A percentile compares a stretch with the other conserved stretches of the same genome.
Evolutionary conservation across 1,140 invertebrate genomes (phyloP).

Genomic region (Drosophila arawakana): DNA sequence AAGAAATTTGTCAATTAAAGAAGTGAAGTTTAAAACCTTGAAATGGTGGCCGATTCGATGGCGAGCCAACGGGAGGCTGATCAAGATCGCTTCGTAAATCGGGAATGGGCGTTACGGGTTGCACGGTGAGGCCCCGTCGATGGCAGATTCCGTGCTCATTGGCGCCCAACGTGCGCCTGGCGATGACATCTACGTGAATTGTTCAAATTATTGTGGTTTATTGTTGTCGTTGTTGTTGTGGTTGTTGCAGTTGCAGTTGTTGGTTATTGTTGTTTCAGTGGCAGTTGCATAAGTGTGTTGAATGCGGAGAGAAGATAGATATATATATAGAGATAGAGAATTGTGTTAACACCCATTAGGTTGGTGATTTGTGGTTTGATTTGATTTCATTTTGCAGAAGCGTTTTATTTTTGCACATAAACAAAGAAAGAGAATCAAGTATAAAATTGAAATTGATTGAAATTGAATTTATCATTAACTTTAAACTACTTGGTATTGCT

Average conservation of each 20-base stretch:
- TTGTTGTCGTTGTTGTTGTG: slow-evolving; percentile 29
- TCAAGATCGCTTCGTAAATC: slow-evolving; percentile 92
- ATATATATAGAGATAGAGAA: slow-evolving; percentile 37
- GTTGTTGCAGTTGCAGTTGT: slow-evolving; percentile 8
- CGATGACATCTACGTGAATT: slow-evolving; percentile 74
- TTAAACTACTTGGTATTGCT: slow-evolving; percentile 32
- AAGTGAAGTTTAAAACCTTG: slow-evolving; percentile 72
- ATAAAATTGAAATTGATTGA: slow-evolving; percentile 45
- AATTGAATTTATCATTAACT: slow-evolving; percentile 21
- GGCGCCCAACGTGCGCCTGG: slow-evolving; percentile 85
- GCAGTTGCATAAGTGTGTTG: slow-evolving; percentile 46
- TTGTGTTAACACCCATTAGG: slow-evolving; percentile 61
- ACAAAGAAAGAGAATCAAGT: slow-evolving; percentile 72
- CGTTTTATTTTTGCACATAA: slow-evolving; percentile 56
- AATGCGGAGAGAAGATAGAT: slow-evolving; percentile 19
- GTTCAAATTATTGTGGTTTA: slow-evolving; percentile 38
- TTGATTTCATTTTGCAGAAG: slow-evolving; percentile 44
- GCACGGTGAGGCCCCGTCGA: slow-evolving; percentile 91
- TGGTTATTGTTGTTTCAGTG: slow-evolving; percentile 6
- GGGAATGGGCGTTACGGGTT: slow-evolving; percentile 90
- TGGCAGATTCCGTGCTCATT: slow-evolving; percentile 94
- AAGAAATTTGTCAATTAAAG: slow-evolving; percentile 50
- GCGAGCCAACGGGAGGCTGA: slow-evolving; percentile 85
- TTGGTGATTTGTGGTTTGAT: slow-evolving; percentile 52
- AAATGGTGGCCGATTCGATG: slow-evolving; percentile 82